Evolutionary conservation across 2,888 invertebrate genomes (phyloP), one percentile per base, ranked within the genome.

Genomic region (Emmelina monodactyla): DNA sequence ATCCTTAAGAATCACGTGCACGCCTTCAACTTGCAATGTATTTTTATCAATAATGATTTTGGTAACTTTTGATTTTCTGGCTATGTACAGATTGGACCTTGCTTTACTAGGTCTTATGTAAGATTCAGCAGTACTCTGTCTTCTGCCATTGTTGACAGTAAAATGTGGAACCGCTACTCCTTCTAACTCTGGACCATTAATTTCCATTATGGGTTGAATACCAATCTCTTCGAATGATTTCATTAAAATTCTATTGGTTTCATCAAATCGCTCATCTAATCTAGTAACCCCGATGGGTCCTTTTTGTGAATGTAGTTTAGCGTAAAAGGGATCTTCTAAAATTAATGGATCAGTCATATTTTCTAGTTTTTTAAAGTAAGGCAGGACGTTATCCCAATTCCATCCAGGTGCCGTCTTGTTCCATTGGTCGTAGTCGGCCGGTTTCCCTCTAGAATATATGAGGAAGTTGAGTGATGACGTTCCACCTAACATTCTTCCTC

Each of bases 111-210:
- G 50, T 38, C 45, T 49, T 29, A 76, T 44, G 45, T 68, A 76
- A 7, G 63, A 58, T 41, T 76, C 75, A 0, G 70, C 72, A 9
- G 69, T 65, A 35, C 75, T 75, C 0, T 66, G 73, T 43, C 75
- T 47, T 38, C 66, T 59, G 3, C 69, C 67, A 30, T 64, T 46
- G 2, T 54, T 50, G 28, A 69, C 58, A 14, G 50, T 62, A 14
- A 46, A 58, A 41, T 66, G 62, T 30, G 64, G 65, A 38, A 47
- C 40, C 1, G 64, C 34, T 1, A 50, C 50, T 1, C 68, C 64
- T 11, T 44, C 25, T 12, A 41, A 42, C 31, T 62, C 53, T 5
- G 49, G 51, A 0, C 67, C 67, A 30, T 61, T 64, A 28, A 42
- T 55, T 41, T 68, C 67, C 11, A 55, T 35, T 5, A 63, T 43